phyloP scores from a whole-genome alignment of 2,888 invertebrate genomes.

The Pimpla rufipes region DNA sequence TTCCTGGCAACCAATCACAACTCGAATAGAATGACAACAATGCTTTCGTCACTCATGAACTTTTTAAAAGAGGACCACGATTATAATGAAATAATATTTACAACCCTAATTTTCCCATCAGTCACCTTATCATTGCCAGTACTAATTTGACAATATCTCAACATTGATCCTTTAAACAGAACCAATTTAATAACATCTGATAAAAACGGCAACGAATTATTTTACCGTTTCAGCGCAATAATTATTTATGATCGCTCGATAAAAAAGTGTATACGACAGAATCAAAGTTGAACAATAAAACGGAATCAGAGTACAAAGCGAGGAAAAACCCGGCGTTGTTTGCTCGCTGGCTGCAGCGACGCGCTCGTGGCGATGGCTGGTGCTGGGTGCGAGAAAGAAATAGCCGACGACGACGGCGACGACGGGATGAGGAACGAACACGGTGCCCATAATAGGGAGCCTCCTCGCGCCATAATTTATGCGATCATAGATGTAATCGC shows the following conservation, averaged over 20 bases:
- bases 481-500: constrained; percentile 82
- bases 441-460: constrained; percentile 40
- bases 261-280: not conserved
- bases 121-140: no score
- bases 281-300: not conserved
- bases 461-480: constrained; percentile 76
- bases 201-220: constrained; percentile 17
- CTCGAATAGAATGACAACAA: no score
- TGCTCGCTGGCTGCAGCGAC: not conserved
- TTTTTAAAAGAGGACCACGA: no score
- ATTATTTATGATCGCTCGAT: not conserved
- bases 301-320: not conserved
- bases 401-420: constrained; percentile 57
- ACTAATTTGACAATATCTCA: no score
- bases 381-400: constrained; percentile 39
- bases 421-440: constrained; percentile 62
- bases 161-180: no score
- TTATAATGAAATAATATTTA: no score
- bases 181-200: no score
- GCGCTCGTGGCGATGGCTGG: not conserved
- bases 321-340: not conserved
- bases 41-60: no score
- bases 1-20: no score
- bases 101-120: no score
- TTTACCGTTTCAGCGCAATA: not conserved